Conservation (phyloP, 2,888 invertebrate species). For the Chloroclystis v-ata region DNA sequence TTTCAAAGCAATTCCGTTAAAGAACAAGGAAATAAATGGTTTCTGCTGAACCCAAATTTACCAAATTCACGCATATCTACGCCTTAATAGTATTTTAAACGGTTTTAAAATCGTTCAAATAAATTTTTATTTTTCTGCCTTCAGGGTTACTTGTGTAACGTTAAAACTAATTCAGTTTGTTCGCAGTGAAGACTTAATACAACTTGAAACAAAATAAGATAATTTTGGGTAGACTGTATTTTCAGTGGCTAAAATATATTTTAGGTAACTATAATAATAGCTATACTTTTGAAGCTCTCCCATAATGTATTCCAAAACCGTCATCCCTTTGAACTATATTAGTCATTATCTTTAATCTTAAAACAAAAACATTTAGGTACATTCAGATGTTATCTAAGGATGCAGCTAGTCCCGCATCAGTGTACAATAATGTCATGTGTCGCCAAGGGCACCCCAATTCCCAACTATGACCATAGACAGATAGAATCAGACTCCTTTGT, state of each 20-base stretch:
- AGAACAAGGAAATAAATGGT: too few species aligned
- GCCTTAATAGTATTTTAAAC: conserved; percentile 40
- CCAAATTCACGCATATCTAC: conserved; percentile 27
- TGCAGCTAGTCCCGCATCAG: not conserved
- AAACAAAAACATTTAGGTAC: not conserved
- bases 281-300: too few species aligned
- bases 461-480: conserved; percentile 6
- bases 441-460: conserved; percentile 24
- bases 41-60: too few species aligned
- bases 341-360: too few species aligned
- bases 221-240: too few species aligned
- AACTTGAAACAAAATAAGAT: not conserved
- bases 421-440: conserved; percentile 7
- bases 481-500: conserved; percentile 28
- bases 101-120: conserved; percentile 32
- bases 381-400: not conserved
- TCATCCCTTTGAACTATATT: too few species aligned
- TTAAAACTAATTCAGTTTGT: not conserved
- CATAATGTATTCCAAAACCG: too few species aligned
- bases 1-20: too few species aligned
- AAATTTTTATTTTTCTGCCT: conserved; percentile 32
- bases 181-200: not conserved
- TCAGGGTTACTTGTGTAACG: conserved; percentile 1
- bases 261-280: not conserved
- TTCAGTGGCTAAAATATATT: too few species aligned